Evolutionary conservation across 1,140 invertebrate species (phyloP).

Genomic region (Hetaerina americana): DNA sequence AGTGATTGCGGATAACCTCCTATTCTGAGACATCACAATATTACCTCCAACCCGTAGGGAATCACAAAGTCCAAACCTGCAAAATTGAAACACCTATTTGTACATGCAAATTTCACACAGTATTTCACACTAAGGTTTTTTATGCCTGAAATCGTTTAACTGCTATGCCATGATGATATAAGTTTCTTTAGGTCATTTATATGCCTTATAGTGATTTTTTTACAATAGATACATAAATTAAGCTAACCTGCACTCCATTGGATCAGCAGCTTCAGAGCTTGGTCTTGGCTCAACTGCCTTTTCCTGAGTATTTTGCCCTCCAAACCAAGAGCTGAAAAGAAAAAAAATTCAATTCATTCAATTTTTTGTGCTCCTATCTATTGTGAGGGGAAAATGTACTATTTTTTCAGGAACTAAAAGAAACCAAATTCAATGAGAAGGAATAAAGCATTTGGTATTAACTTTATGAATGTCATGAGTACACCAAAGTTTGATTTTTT

Average conservation of each 20-base stretch:
- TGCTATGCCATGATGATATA: neutral
- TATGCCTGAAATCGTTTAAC: neutral
- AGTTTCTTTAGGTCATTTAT: neutral
- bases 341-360: neutral
- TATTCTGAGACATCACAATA: constrained; percentile 64
- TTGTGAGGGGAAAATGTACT: too few relatives aligned
- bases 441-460: too few relatives aligned
- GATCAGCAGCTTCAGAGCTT: constrained; percentile 35
- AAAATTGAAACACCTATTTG: neutral
- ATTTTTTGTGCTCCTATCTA: too few relatives aligned
- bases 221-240: neutral
- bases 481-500: too few relatives aligned
- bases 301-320: neutral
- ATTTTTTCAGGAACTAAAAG: too few relatives aligned
- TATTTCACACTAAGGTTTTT: neutral
- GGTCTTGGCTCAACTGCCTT: constrained; percentile 25
- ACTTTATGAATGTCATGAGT: too few relatives aligned
- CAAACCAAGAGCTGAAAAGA: neutral
- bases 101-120: neutral
- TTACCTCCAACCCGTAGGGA: constrained; percentile 53
- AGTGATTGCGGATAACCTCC: constrained; percentile 61
- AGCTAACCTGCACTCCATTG: constrained; percentile 23
- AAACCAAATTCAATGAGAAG: too few relatives aligned
- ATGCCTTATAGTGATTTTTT: neutral
- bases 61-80: constrained; percentile 74